Evolutionary conservation across 2,888 invertebrate species (phyloP).

Genomic region (Autographa pulchrina): DNA sequence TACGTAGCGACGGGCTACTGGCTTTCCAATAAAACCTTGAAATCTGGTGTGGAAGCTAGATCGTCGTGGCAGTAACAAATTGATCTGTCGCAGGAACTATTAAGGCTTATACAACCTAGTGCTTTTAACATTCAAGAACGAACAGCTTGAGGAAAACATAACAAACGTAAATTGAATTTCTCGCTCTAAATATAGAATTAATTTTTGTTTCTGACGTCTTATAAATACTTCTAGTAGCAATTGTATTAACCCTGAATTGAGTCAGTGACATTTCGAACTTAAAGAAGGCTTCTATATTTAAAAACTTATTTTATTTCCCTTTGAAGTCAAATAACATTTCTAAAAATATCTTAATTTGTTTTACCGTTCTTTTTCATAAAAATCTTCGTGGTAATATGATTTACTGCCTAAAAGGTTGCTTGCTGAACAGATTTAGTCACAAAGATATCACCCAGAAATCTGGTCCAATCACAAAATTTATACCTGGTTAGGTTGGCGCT

Average conservation of each 20-base stretch:
- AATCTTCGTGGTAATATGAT: not conserved
- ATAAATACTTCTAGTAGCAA: no score
- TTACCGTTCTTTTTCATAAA: not conserved
- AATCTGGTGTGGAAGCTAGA: conserved; percentile 46
- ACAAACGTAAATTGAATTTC: no score
- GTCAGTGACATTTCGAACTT: no score
- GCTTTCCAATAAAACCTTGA: conserved; percentile 38
- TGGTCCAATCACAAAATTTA: conserved; percentile 31
- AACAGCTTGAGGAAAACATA: not conserved
- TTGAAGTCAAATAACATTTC: no score
- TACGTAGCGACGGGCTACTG: conserved; percentile 22
- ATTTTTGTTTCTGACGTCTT: no score
- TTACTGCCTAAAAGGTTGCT: not conserved
- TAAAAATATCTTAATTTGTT: not conserved
- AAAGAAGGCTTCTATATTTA: no score
- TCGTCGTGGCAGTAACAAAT: conserved; percentile 55
- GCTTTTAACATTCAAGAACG: not conserved
- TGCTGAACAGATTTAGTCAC: not conserved
- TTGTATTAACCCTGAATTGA: no score
- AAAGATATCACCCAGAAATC: conserved; percentile 1
- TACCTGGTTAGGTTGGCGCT: conserved; percentile 25
- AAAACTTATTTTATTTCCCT: no score
- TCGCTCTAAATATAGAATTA: no score
- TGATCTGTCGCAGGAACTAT: conserved; percentile 48
- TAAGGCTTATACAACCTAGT: conserved; percentile 14